Base-by-base conservation (phyloP, 2,797 vertebrate genomes). In the Danionella dracula region DNA sequence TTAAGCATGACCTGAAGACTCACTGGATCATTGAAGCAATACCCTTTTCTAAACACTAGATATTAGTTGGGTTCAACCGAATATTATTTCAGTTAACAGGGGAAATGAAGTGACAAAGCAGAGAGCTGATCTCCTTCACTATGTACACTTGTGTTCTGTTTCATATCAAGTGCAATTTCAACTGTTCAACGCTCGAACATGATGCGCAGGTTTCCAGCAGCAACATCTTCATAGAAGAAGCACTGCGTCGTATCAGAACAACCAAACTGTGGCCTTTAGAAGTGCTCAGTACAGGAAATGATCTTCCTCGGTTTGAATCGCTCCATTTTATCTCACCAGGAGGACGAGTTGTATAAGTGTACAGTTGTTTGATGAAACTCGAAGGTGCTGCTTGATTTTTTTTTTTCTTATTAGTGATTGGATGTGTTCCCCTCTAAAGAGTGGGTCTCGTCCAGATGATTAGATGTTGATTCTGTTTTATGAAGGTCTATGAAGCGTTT, bases 261-360 rank as follows among this genome's bases (percentile, higher is more conserved):
- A 66, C 20, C 60, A 66, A 63, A 70, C 72, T 61, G 73, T 71
- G 76, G 70, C 76, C 76, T 77, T 77, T 61, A 56, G 40, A 57
- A 27, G 44, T 54, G 35, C 58, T 56, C 45, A 16, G 37, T 38
- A 23, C 49, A 41, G 41, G 32, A 38, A 35, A 8, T 19, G 66
- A 34, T 54, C 37, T 50, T 4, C 15, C 16, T 15, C 23, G 2
- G n/a, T 20, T 27, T 42, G n/a, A 38, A 53, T 10, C 19, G 8
- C 20, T 34, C 31, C 57, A 53, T 11, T 45, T 10, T 23, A 31
- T 27, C 56, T 9, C 56, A 13, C 27, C 23, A 12, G 55, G 49
- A 15, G 57, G 45, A 54, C 44, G 45, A 12, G 56, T 35, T 23
- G 42, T 48, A 41, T 15, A 41, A 50, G 19, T 50, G 54, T 60